Base-by-base conservation (phyloP, 2,113 vertebrate species). In the Podarcis muralis region DNA sequence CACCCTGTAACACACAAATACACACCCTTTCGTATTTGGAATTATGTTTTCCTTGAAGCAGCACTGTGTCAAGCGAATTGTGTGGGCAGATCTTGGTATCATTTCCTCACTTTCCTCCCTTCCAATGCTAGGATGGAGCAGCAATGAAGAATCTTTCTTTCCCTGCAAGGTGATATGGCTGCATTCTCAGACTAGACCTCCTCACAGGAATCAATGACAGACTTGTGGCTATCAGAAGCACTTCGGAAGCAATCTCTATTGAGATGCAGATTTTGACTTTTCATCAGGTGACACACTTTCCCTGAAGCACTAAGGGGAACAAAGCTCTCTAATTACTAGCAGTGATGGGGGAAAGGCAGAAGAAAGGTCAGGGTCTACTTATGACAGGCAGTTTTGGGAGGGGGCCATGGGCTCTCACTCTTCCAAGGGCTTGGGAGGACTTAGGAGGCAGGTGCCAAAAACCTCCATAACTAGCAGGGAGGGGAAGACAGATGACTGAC, bases 221-320 rank as follows among this genome's bases (percentile, higher is more conserved):
- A 13, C 16, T 69, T 66, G 22, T 66, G 37, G 16, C 84, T 81
- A 22, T 85, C 30, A 35, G 57, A 30, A 66, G 6, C 71, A 62
- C 83, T 89, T 62, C 69, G 71, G 66, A 81, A 65, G 71, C 12
- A n/a, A 66, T 66, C 69, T 75, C 79, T 68, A 53, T 68, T 81
- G 78, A 89, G 83, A 81, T 86, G 78, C 68, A 66, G 71, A 68
- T 86, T 86, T 65, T 84, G 87, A 87, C 86, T 87, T 87, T 87
- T 87, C 66, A 71, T 57, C 86, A 71, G 77, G 77, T 81, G 86
- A 83, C 43, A 88, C 40, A 77, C n/a, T 83, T 84, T 88, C 74
- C 84, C 40, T 23, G 16, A 76, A 90, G 71, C n/a, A 65, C 32
- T 30, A 75, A 32, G 3, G 53, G 71, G 88, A 86, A 25, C 57